Base-by-base conservation (phyloP, 1,140 invertebrate species). In the Drosophila asahinai region DNA sequence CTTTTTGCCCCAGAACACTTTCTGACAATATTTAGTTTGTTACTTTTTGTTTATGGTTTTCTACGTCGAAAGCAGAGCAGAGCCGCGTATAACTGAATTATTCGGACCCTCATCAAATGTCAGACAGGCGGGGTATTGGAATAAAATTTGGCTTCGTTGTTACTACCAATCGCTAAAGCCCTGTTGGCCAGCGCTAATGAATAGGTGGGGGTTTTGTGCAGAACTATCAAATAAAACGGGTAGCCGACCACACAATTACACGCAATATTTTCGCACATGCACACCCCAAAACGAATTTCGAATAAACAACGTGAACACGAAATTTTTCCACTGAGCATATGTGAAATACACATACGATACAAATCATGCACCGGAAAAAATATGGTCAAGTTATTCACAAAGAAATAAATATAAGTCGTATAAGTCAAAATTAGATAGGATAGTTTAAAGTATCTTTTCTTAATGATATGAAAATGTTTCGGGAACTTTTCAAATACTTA, bases 201-300 rank as follows among this genome's bases (percentile, higher is more conserved):
- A 89, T 70, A 73, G 80, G 40, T 73, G 49, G 55, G 17, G 33
- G 67, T 36, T 51, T 80, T 54, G 54, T 51, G 38, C 22, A 63
- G 67, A 86, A 70, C 67, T 83, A 89, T 89, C 77, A 83, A 89
- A 77, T 77, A 63, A 64, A 83, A 73, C 60, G 52, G 77, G 57
- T 55, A 64, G 63, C 72, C 55, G 49, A 73, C 51, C 54, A 55
- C 47, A 81, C 75, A 72, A 72, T 72, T 68, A 68, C 65, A 68
- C 61, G 19, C 65, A 68, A 70, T 58, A 71, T 54, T 59, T 59
- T 59, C 52, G 49, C 59, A 43, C 59, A 57, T 51, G 63, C 58
- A 54, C 54, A 25, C 54, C 51, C 40, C 65, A 12, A 43, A 58
- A 43, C 54, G 22, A 25, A 59, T 25, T 27, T 48, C 36, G 67